A percentile compares a stretch with the other conserved stretches of the same genome.
phyloP scores from a whole-genome alignment of 2,797 vertebrate genomes.

The Morus bassanus region DNA sequence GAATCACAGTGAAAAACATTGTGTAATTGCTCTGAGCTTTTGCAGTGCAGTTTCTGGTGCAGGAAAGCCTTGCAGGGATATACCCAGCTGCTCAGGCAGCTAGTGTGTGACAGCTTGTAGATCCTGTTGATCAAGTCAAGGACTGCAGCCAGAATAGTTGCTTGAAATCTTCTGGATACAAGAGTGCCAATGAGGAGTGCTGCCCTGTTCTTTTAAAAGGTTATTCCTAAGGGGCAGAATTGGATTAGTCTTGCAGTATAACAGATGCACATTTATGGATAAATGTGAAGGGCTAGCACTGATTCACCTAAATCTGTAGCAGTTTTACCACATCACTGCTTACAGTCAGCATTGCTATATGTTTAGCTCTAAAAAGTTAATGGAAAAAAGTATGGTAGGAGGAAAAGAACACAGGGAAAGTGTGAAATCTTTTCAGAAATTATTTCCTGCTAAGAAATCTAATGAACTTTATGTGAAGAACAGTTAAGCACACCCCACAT shows the following conservation, averaged over 20 bases:
- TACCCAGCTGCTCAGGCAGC: background rate
- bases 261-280: constrained; percentile 3
- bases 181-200: background rate
- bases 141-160: constrained; percentile 24
- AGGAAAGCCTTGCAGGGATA: background rate
- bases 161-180: constrained; percentile 23
- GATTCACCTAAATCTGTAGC: background rate
- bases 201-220: background rate
- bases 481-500: background rate
- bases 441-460: constrained; percentile 27
- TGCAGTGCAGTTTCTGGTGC: background rate
- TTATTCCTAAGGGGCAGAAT: background rate
- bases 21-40: background rate
- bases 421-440: constrained; percentile 22
- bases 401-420: background rate
- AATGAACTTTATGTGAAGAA: constrained; percentile 1
- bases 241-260: background rate
- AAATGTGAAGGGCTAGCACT: background rate
- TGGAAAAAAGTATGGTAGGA: background rate
- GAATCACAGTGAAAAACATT: background rate
- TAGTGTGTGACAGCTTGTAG: background rate
- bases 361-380: background rate
- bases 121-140: constrained; percentile 44
- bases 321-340: background rate
- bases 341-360: background rate